Conservation (phyloP, 2,888 invertebrate genomes). For the Temnothorax ravouxi region DNA sequence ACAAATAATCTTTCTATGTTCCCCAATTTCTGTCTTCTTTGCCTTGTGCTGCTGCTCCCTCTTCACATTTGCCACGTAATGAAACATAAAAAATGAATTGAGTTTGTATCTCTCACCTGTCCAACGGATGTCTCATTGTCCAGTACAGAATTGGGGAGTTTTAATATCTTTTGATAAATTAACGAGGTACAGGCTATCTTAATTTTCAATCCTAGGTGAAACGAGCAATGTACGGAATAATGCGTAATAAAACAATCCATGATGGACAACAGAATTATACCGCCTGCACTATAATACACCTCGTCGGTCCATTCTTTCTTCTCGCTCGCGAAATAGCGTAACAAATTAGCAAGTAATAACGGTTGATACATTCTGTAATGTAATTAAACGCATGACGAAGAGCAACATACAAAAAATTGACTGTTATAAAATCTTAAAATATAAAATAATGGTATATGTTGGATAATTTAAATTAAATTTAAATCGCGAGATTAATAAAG, state of each 20-base stretch:
- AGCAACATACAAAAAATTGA: background rate
- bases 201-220: slow-evolving; percentile 91
- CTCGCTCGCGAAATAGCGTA: slow-evolving; percentile 78
- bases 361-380: slow-evolving; percentile 82
- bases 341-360: slow-evolving; percentile 77
- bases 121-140: slow-evolving; percentile 92
- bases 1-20: background rate
- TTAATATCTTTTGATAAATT: slow-evolving; percentile 92
- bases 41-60: background rate
- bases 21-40: background rate
- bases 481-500: background rate
- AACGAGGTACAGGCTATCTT: slow-evolving; percentile 91
- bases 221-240: slow-evolving; percentile 89
- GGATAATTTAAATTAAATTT: background rate
- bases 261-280: slow-evolving; percentile 82
- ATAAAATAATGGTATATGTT: background rate
- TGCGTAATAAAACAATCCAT: slow-evolving; percentile 86
- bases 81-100: background rate
- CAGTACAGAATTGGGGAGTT: slow-evolving; percentile 89
- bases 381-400: background rate
- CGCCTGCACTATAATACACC: slow-evolving; percentile 86
- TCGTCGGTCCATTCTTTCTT: slow-evolving; percentile 74
- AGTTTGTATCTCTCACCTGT: slow-evolving; percentile 85
- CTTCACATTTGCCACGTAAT: background rate
- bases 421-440: background rate